Evolutionary conservation across 2,113 vertebrate genomes (phyloP), one percentile per base, ranked within the genome.

Genomic region (Stictonetta naevosa): DNA sequence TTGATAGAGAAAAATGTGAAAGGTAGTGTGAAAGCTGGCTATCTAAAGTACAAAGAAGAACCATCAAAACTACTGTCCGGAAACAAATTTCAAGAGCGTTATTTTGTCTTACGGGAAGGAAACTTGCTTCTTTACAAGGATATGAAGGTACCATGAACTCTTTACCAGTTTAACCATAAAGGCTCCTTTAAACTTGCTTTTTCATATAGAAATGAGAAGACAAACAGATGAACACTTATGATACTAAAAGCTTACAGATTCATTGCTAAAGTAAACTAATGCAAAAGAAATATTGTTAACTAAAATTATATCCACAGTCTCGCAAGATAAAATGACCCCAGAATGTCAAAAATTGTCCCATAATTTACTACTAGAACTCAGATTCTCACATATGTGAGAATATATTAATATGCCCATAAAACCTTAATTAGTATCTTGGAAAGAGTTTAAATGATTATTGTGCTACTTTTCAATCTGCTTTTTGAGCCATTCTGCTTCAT

Each of bases 81-180:
- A 85, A 98, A 98, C 97, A 99, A 98, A 93, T 99, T 99, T 98
- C 99, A 99, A 95, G 99, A 99, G 38, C 98, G 99, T 81, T 99
- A 99, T 62, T 98, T 98, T 56, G 97, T 98, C 38, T 98, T 99
- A 34, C 97, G 40, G 64, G 98, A 98, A 86, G 98, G 98, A 76
- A 98, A 98, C 95, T 97, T 99, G 72, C 97, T 99, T 83, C 95
- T 99, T 67, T 99, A 99, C 97, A 99, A 99, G 95, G 99, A 99
- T 84, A 95, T 97, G 82, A 99, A 99, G 98, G 99, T 99, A 98
- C 44, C 82, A 69, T 9, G 63, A 74, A 68, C 18, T 75, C 7
- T 28, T 34, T 8, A 56, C 8, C 6, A 81, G 76, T 62, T 81
- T 42, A 79, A 26, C 69, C 38, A 48, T 50, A 52, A 71, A 20